phyloP scores from a whole-genome alignment of 2,888 invertebrate species.

The Agrenia bidenticulata region DNA sequence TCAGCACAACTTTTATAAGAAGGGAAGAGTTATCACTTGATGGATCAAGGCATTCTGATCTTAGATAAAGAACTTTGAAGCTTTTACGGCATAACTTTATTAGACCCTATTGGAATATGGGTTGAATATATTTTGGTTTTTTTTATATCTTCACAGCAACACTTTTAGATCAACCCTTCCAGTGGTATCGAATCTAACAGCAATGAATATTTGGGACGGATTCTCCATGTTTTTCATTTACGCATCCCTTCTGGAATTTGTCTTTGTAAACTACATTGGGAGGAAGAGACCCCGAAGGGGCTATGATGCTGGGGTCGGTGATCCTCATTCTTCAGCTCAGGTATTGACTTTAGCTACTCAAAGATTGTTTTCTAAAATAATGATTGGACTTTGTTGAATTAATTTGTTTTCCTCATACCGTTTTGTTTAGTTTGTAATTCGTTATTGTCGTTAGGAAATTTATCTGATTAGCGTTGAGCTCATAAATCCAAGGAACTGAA shows the following conservation, averaged over 20 bases:
- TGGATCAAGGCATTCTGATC: too few species aligned
- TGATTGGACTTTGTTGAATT: neutral
- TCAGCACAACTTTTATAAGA: constrained; percentile 32
- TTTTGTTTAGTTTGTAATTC: too few species aligned
- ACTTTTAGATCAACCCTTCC: constrained; percentile 69
- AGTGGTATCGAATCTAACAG: constrained; percentile 89
- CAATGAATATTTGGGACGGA: constrained; percentile 96
- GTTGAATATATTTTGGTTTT: neutral
- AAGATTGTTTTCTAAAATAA: neutral
- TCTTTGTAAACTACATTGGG: constrained; percentile 92
- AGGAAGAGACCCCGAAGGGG: constrained; percentile 73
- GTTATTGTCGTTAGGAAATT: too few species aligned
- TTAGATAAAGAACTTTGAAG: too few species aligned
- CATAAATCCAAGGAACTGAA: too few species aligned
- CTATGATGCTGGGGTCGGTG: constrained; percentile 32
- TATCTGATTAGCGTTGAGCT: too few species aligned
- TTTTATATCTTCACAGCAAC: constrained; percentile 44
- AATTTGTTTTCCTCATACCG: too few species aligned
- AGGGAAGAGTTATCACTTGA: too few species aligned
- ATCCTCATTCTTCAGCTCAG: constrained; percentile 48
- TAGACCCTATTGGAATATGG: neutral
- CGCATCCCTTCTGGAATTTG: constrained; percentile 89
- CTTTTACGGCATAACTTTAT: too few species aligned
- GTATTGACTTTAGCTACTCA: too few species aligned
- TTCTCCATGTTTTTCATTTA: constrained; percentile 97